Base-by-base conservation (phyloP, 2,888 invertebrate genomes). In the Galeopsomyia nigrocyanea region DNA sequence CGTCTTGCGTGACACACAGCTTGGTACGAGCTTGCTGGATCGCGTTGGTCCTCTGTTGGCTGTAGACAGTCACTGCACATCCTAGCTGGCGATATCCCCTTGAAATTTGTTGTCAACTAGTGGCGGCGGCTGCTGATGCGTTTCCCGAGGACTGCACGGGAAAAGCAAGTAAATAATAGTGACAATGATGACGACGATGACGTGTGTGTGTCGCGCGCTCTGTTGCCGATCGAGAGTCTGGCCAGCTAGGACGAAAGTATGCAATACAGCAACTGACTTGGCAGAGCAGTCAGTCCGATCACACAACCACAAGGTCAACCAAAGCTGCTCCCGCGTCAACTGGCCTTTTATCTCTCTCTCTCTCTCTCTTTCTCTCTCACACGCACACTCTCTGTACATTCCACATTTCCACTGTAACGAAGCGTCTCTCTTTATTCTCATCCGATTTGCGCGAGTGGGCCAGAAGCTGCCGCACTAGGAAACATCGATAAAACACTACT, bases 401-500 rank as follows among this genome's bases (percentile, higher is more conserved):
- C 39, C 39, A 39, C 39, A 39, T 39, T 39, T 39, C 7, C 39
- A 39, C 39, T 39, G 39, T 10, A 39, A 5, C 13, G 7, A 9
- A 39, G 39, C 13, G 7, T 39, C 39, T 39, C 13, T 39, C 10
- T 39, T 9, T 39, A 13, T 7, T 58, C 31, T 58, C 13, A 60
- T 63, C 63, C 58, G 13, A 39, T 64, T 76, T 72, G 71, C 74
- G 64, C 74, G 64, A 79, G 80, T 80, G 80, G 78, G 78, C 82
- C 79, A 82, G 76, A 79, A 77, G 76, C 75, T 78, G 80, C 78
- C 84, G 81, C 85, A 85, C 85, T 84, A 86, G 82, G 84, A 84
- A 85, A 85, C 84, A 85, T 85, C 84, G 82, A 85, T 84, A 84
- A 84, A 81, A 77, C 79, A 79, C 79, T 80, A 78, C 76, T 76